phyloP scores from a whole-genome alignment of 1,140 invertebrate species.

The Scaptomyza montana region DNA sequence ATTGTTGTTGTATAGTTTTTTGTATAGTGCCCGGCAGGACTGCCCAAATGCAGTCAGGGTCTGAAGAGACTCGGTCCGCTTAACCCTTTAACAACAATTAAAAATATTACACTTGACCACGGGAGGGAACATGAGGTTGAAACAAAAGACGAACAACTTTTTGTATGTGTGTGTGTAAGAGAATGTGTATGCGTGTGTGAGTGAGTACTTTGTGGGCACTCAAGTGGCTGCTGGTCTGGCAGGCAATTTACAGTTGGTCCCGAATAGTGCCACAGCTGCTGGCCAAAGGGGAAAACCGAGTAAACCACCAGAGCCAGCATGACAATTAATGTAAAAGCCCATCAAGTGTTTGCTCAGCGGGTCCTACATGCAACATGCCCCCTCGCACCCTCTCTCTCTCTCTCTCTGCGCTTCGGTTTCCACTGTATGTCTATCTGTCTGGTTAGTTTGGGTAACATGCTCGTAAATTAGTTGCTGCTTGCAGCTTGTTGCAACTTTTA shows the following conservation, averaged over 20 bases:
- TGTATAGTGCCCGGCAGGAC: constrained; percentile 24
- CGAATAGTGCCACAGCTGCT: constrained; percentile 35
- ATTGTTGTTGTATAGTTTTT: not conserved
- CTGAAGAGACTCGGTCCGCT: constrained; percentile 44
- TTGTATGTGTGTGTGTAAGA: not conserved
- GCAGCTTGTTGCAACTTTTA: constrained; percentile 30
- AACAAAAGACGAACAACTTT: constrained; percentile 30
- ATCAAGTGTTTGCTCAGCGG: constrained; percentile 55
- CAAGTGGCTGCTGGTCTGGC: constrained; percentile 61
- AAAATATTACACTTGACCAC: constrained; percentile 66
- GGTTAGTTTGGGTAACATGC: constrained; percentile 23
- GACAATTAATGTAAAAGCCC: constrained; percentile 81
- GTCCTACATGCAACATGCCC: constrained; percentile 22
- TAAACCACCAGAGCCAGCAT: constrained; percentile 48
- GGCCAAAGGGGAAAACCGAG: constrained; percentile 17
- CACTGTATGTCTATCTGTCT: constrained; percentile 5
- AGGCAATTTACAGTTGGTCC: constrained; percentile 55
- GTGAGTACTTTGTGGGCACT: constrained; percentile 63
- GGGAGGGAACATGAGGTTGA: constrained; percentile 9
- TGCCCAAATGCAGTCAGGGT: constrained; percentile 47
- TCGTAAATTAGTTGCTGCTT: constrained; percentile 58
- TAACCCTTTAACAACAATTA: constrained; percentile 81
- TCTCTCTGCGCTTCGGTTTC: not conserved
- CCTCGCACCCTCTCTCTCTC: not conserved
- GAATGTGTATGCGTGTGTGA: constrained; percentile 24